These are phyloP conservation scores for Nannoperca australis DNA, from an alignment of 2,797 vertebrate species.

Conservation along the genomic window DNA sequence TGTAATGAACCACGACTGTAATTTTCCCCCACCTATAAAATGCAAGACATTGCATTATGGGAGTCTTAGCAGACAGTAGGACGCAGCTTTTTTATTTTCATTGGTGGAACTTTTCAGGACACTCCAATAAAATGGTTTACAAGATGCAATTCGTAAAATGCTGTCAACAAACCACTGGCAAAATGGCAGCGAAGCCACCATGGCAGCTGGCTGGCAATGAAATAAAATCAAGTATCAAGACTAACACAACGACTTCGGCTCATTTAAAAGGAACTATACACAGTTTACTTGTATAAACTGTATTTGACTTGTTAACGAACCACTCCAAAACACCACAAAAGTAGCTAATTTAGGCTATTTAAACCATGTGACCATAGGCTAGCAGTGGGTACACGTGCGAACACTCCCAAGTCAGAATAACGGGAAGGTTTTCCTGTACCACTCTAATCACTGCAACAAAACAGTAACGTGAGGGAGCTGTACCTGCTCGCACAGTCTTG, in stretches of 20 bases:
- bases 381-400: background rate
- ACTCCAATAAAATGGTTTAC: background rate
- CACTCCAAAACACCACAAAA: background rate
- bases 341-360: background rate
- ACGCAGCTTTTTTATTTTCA: background rate
- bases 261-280: background rate
- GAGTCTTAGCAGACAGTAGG: background rate
- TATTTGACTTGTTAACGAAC: background rate
- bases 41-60: background rate
- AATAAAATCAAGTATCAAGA: background rate
- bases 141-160: conserved; percentile 1
- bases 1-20: background rate
- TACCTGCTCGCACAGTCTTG: background rate
- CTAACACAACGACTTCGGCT: background rate
- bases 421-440: background rate
- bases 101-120: background rate
- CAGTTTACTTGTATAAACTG: background rate
- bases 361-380: background rate
- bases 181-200: background rate
- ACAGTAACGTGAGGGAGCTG: background rate
- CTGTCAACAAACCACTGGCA: background rate
- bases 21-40: background rate
- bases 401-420: conserved; percentile 10
- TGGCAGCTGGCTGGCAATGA: background rate
- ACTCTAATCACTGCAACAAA: background rate